A percentile compares a stretch with the other conserved stretches of the same genome.
Evolutionary conservation across 1,140 invertebrate species (phyloP).

Genomic region (Leptinotarsa undecemlineata): DNA sequence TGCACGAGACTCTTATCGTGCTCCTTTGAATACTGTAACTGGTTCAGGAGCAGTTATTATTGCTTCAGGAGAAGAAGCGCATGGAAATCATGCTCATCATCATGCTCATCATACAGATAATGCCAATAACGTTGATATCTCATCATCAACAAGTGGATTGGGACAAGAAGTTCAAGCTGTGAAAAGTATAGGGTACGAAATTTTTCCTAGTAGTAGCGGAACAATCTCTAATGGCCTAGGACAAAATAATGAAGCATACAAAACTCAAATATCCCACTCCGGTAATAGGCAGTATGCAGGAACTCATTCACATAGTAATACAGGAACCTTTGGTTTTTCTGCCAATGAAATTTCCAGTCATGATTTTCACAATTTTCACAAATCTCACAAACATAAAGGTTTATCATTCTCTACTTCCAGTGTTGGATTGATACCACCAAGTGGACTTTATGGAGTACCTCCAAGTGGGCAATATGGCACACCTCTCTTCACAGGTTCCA

Average conservation of each 20-base stretch:
- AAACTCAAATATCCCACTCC: conserved; percentile 48
- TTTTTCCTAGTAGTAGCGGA: conserved; percentile 50
- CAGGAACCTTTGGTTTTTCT: conserved; percentile 27
- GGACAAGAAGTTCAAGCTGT: conserved; percentile 53
- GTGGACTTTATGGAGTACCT: conserved; percentile 61
- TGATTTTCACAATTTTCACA: conserved; percentile 11
- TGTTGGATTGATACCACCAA: conserved; percentile 60
- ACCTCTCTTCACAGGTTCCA: conserved; percentile 55
- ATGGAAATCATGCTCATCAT: conserved; percentile 23
- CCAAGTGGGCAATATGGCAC: conserved; percentile 61
- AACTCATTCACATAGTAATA: conserved; percentile 47
- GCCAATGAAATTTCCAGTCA: not conserved
- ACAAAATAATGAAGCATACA: conserved; percentile 1
- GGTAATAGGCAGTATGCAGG: conserved; percentile 58
- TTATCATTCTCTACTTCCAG: conserved; percentile 46
- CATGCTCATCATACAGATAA: conserved; percentile 26
- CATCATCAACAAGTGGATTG: conserved; percentile 40
- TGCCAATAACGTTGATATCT: conserved; percentile 16
- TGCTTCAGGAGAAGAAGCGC: conserved; percentile 47
- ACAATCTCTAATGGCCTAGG: conserved; percentile 29
- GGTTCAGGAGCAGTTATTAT: conserved; percentile 51
- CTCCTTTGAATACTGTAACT: conserved; percentile 52
- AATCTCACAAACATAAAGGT: conserved; percentile 27
- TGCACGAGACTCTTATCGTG: conserved; percentile 53
- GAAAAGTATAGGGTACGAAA: conserved; percentile 58